Evolutionary conservation across 2,888 invertebrate species (phyloP).

Genomic region (Amiota communis): DNA sequence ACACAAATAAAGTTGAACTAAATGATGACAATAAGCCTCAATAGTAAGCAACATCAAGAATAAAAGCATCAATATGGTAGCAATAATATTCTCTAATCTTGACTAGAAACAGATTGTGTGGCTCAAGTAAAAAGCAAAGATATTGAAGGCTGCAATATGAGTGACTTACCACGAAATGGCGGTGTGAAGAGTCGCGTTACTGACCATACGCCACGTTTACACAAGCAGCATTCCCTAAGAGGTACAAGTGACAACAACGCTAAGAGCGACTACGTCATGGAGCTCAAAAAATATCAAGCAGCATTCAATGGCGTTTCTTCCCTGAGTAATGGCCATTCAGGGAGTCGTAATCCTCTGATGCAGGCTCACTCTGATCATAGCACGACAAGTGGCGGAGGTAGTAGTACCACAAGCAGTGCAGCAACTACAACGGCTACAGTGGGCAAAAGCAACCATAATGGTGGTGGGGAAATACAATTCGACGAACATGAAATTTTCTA

Average conservation of each 20-base stretch:
- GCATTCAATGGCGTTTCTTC: background rate
- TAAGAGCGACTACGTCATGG: slow-evolving; percentile 40
- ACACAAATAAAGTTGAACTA: slow-evolving; percentile 32
- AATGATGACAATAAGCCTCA: slow-evolving; percentile 59
- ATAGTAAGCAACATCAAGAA: slow-evolving; percentile 7
- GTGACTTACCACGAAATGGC: slow-evolving; percentile 56
- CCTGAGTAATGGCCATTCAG: slow-evolving; percentile 25
- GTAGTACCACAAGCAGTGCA: slow-evolving; percentile 62
- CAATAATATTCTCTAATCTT: background rate
- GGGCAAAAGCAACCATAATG: slow-evolving; percentile 38
- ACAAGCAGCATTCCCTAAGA: slow-evolving; percentile 55
- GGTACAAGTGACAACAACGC: slow-evolving; percentile 33
- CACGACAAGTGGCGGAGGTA: slow-evolving; percentile 66
- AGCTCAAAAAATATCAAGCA: slow-evolving; percentile 35
- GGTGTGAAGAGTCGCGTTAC: slow-evolving; percentile 2
- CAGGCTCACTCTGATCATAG: slow-evolving; percentile 67
- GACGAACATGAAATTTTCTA: slow-evolving; percentile 72
- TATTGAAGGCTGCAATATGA: slow-evolving; percentile 47
- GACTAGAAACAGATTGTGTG: background rate
- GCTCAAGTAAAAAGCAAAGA: background rate
- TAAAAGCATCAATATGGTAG: background rate
- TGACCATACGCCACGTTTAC: slow-evolving; percentile 45
- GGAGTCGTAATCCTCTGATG: slow-evolving; percentile 59
- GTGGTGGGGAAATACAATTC: slow-evolving; percentile 56
- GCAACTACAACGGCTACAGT: slow-evolving; percentile 52